Evolutionary conservation across 2,797 vertebrate species (phyloP).

Genomic region (Ataeniobius toweri): DNA sequence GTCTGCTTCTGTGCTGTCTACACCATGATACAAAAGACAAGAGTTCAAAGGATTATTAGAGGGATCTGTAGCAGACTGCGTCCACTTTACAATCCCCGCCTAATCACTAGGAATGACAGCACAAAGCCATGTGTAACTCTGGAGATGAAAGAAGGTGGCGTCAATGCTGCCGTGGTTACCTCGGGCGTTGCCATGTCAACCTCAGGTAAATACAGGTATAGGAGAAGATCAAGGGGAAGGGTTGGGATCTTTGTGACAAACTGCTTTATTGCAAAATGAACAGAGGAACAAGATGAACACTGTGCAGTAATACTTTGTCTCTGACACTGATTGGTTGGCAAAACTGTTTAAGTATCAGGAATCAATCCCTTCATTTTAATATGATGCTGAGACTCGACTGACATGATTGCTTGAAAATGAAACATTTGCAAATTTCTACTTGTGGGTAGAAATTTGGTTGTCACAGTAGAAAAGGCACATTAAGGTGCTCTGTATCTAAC

Average conservation of each 20-base stretch:
- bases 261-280: constrained; percentile 39
- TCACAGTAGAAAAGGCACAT: neutral
- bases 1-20: constrained; percentile 8
- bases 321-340: neutral
- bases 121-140: constrained; percentile 42
- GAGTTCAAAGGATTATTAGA: constrained; percentile 57
- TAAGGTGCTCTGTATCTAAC: neutral
- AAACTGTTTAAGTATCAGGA: neutral
- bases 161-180: constrained; percentile 42
- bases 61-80: constrained; percentile 38
- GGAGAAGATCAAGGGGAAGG: constrained; percentile 49
- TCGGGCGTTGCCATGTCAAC: constrained; percentile 38
- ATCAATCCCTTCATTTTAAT: neutral
- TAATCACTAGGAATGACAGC: constrained; percentile 64
- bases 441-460: neutral
- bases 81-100: constrained; percentile 36
- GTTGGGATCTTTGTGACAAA: constrained; percentile 26
- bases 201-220: constrained; percentile 69
- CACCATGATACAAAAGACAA: constrained; percentile 27
- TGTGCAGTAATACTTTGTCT: neutral
- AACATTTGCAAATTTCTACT: neutral
- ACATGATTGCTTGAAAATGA: constrained; percentile 6
- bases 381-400: neutral
- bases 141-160: constrained; percentile 57
- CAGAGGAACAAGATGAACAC: neutral